Percentiles rank a stretch among this genome's conserved stretches.
phyloP scores from a whole-genome alignment of 2,888 invertebrate species.

The Aspidiotus rigidus region DNA sequence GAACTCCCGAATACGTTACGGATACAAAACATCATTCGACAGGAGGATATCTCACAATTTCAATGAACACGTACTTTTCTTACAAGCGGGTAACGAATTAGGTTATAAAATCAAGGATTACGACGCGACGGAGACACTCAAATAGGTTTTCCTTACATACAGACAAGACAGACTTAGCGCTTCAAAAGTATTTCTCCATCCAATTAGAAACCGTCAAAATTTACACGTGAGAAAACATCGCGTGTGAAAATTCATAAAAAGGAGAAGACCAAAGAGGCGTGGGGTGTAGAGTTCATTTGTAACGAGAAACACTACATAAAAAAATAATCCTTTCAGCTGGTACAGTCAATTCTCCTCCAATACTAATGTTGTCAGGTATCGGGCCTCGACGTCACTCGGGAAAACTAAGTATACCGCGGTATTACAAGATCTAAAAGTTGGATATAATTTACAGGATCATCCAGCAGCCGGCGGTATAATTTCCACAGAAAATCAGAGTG shows the following conservation, averaged over 20 bases:
- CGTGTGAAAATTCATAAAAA: constrained; percentile 55
- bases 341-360: constrained; percentile 64
- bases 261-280: constrained; percentile 50
- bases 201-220: constrained; percentile 52
- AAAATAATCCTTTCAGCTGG: constrained; percentile 83
- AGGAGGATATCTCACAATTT: constrained; percentile 39
- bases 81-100: constrained; percentile 36
- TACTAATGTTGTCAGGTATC: constrained; percentile 72
- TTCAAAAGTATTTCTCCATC: constrained; percentile 56
- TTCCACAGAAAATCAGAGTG: constrained; percentile 47
- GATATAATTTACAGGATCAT: constrained; percentile 51
- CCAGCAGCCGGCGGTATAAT: constrained; percentile 55
- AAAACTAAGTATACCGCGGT: constrained; percentile 36
- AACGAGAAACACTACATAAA: constrained; percentile 48
- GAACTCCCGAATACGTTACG: constrained; percentile 34
- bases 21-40: constrained; percentile 38
- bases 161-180: constrained; percentile 50
- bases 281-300: constrained; percentile 51
- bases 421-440: constrained; percentile 37
- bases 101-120: constrained; percentile 37
- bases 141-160: constrained; percentile 26
- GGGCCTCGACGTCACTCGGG: constrained; percentile 56
- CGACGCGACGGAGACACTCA: constrained; percentile 36
- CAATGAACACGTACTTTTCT: constrained; percentile 36
- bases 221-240: constrained; percentile 53